Percentiles rank a stretch among this genome's conserved stretches.
Conservation (phyloP, 2,797 vertebrate species). For the Loriculus beryllinus region DNA sequence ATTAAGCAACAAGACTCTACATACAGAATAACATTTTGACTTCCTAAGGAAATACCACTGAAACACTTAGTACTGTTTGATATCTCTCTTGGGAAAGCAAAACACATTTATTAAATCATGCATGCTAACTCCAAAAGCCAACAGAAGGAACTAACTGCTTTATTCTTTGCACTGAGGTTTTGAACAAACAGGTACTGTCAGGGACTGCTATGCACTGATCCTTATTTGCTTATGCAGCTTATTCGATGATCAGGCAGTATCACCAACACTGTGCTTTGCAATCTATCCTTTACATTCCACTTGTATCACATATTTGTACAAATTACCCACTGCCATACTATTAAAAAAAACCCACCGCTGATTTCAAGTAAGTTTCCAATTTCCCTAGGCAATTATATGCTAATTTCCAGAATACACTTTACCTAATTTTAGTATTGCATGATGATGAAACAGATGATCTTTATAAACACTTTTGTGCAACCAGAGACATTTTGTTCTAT, state of each 20-base stretch:
- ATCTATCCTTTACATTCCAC: background rate
- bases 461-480: background rate
- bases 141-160: conserved; percentile 55
- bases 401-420: background rate
- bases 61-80: conserved; percentile 67
- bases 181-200: background rate
- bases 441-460: background rate
- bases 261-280: background rate
- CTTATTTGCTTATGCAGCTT: background rate
- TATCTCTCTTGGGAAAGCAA: conserved; percentile 63
- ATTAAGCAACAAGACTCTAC: conserved; percentile 54
- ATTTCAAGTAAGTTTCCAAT: background rate
- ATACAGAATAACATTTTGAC: conserved; percentile 62
- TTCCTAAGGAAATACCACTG: conserved; percentile 66
- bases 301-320: background rate
- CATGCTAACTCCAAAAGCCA: conserved; percentile 36
- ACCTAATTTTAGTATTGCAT: background rate
- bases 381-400: background rate
- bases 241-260: background rate
- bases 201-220: background rate
- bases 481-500: background rate
- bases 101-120: conserved; percentile 65
- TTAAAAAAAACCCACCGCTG: background rate
- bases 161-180: background rate
- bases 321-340: background rate